Evolutionary conservation across 2,888 invertebrate genomes (phyloP), one percentile per base, ranked within the genome.

Genomic region (Agrenia bidenticulata): DNA sequence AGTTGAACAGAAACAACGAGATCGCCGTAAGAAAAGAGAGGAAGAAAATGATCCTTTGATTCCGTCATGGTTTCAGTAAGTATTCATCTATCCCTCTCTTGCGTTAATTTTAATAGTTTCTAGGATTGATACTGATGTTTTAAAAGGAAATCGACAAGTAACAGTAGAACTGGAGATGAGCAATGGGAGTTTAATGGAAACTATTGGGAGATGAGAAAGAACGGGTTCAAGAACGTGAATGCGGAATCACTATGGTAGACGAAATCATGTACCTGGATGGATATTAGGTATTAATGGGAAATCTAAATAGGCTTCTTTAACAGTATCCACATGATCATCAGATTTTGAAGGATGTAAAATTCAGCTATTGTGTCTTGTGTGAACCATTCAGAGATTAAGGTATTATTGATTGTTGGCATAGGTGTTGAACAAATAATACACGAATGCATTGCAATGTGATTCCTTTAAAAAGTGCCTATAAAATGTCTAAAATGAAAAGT

Each of bases 1-100:
- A 73, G 79, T 92, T 70, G 91, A 92, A 79, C 87, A 88, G 77
- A 81, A 84, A 66, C 91, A 92, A 81, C 80, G 92, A 9, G 90
- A 90, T 69, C 79, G 89, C 4, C 81, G 87, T 66, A 86, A 85
- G 78, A 78, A 81, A 26, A 79, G 84, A 49, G 86, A 89, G 59
- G 83, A 86, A 42, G 82, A 84, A 73, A 81, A 81, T 19, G 78
- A 81, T 23, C 78, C 80, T 0, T 84, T 85, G 66, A 66, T 74
- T 32, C 78, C 80, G 0, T 69, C 75, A 67, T 85, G 85, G 85
- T 91, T 92, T 83, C 84, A 83, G 88, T 88, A 78, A 77, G 80
- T 73, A n/a, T n/a, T n/a, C n/a, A n/a, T n/a, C n/a, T 26, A 37
- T 24, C 2, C n/a, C n/a, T 37, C 49, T 7, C 26, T 26, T 39